Evolutionary conservation across 2,797 vertebrate genomes (phyloP), one percentile per base, ranked within the genome.

Genomic region (Lacerta bilineata): DNA sequence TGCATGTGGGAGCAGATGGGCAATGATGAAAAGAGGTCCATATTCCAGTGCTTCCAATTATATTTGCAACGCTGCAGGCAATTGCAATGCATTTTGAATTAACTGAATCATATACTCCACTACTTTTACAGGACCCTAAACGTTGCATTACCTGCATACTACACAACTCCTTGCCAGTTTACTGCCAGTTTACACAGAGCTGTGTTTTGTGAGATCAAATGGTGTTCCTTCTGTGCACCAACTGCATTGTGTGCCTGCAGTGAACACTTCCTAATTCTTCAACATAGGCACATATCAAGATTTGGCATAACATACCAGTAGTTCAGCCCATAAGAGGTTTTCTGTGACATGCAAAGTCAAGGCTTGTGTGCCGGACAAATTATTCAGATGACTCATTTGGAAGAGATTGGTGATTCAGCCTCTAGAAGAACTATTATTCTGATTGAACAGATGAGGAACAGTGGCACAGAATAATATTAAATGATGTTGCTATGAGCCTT

Each of bases 1-100:
- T 15, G 41, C 5, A 66, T 75, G 8, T 69, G 50, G 88, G 83
- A 93, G 86, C 66, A 20, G 46, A 64, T 17, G 10, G 29, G 55
- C 76, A 76, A 72, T n/a, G 23, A 61, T 75, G 72, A 8, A 74
- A 66, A 83, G 23, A 46, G 6, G 75, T 86, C 71, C 17, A 5
- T 13, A 83, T 64, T 87, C 64, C 29, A 27, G 6, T 61, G 76
- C 66, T 75, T 84, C 1, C 0, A 8, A 59, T 27, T n/a, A 80
- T 0, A 43, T 75, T 71, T 72, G 20, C 36, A 72, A 8, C 13
- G 43, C 25, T 15, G 23, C 66, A 74, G 66, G 50, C 20, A 80
- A 72, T 41, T 55, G 46, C 8, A 29, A 80, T 9, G 59, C 66
- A 72, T 80, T 74, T 46, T 36, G 74, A 75, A 85, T 85, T 59